These are phyloP conservation scores for Cyanocitta stelleri DNA, from an alignment of 2,113 vertebrate genomes.

Conservation along the genomic window DNA sequence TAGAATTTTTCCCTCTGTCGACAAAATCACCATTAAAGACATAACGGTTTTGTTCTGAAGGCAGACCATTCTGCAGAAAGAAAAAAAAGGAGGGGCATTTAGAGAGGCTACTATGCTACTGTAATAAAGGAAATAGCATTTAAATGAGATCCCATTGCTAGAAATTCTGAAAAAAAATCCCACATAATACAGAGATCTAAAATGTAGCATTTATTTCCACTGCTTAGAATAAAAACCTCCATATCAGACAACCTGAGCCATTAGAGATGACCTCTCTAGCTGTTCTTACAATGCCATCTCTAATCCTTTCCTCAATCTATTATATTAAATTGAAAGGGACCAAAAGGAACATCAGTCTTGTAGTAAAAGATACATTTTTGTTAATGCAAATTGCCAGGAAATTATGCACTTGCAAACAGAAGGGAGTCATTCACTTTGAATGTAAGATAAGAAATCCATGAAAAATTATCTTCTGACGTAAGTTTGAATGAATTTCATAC, in stretches of 20 bases:
- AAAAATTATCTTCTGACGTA: background rate
- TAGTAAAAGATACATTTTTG: background rate
- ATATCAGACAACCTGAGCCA: background rate
- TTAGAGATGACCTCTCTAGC: background rate
- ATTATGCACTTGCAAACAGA: background rate
- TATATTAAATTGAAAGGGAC: background rate
- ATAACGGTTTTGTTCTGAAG: conserved; percentile 85
- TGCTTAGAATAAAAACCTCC: background rate
- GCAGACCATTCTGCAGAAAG: conserved; percentile 87
- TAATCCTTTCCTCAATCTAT: background rate
- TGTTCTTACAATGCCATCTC: background rate
- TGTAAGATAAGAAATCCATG: background rate
- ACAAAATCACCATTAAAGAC: conserved; percentile 98
- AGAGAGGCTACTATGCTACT: background rate
- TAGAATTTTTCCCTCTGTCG: conserved; percentile 90
- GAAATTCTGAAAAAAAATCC: background rate
- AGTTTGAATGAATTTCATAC: background rate
- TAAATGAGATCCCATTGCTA: background rate
- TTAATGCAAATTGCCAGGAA: background rate
- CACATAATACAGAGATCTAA: background rate
- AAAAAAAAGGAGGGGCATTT: background rate
- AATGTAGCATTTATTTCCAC: background rate
- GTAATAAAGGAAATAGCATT: background rate
- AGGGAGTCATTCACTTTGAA: background rate
- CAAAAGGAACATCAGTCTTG: background rate